phyloP scores from a whole-genome alignment of 2,797 vertebrate genomes.

The Chelon auratus region DNA sequence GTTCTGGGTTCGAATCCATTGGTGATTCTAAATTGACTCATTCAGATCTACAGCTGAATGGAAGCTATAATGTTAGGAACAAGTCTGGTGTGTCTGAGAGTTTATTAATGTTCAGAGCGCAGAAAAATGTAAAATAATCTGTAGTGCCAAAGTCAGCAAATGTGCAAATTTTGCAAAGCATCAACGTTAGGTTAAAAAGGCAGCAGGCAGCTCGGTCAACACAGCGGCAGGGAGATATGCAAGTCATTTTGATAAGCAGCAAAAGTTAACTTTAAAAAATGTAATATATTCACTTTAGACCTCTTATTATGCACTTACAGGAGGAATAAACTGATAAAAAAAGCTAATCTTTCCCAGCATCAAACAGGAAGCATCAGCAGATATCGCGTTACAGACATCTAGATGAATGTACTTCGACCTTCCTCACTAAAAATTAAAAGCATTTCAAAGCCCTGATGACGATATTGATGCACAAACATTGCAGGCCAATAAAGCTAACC shows the following conservation, averaged over 20 bases:
- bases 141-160: background rate
- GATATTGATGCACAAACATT: background rate
- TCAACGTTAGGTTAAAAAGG: background rate
- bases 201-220: background rate
- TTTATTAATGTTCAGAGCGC: no score
- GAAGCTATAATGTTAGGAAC: no score
- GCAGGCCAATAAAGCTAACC: background rate
- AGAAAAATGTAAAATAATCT: no score
- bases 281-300: background rate
- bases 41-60: no score
- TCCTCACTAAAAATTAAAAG: constrained; percentile 7
- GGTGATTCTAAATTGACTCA: no score
- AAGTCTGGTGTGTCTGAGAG: no score
- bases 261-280: background rate
- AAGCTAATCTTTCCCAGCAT: constrained; percentile 14
- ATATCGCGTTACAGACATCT: constrained; percentile 15
- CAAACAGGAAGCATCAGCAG: constrained; percentile 4
- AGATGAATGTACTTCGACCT: constrained; percentile 18
- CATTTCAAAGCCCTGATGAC: constrained; percentile 2
- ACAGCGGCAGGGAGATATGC: background rate
- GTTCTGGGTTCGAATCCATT: no score
- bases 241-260: background rate
- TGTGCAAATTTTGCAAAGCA: constrained; percentile 9
- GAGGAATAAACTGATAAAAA: background rate
- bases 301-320: constrained; percentile 2